Base-by-base conservation (phyloP, 2,113 vertebrate species). In the Protomyctophum bolini region DNA sequence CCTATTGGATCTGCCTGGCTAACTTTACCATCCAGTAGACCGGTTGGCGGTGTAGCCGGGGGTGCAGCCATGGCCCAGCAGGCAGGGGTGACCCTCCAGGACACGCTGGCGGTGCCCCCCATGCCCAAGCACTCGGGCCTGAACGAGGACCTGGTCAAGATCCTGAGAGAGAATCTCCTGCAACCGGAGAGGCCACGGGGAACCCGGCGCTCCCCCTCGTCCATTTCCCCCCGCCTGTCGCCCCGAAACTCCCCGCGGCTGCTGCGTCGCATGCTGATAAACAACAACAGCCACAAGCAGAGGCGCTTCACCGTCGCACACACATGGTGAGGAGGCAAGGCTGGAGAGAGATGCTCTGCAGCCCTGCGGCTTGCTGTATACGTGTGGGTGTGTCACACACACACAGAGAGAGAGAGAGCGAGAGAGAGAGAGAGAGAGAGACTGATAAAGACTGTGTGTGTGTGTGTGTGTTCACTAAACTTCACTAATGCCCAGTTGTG, bases 241-340 rank as follows among this genome's bases (percentile, higher is more conserved):
- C 97, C 97, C 28, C 92, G 95, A 84, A 98, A 98, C 85, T 98
- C 97, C 29, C 97, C 97, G 1, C 91, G 97, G 67, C 94, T 98
- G 45, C 94, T 98, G 29, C 95, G 96, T 60, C 95, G 95, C 90
- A 98, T 99, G 97, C 91, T 98, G 83, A 90, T 99, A 61, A 98
- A 90, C 75, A 97, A 96, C 91, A 96, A 96, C 91, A 96, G 93
- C 90, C 96, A 96, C 78, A 98, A 98, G 79, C 96, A 97, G 90
- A 91, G 96, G 79, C 94, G 97, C 54, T 99, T 99, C 93, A 99
- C 97, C 0, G 98, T 99, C 70, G 97, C 98, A 60, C 97, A 98
- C 91, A 99, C 97, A 76, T 99, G 97, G 97, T 99, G 96, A 96
- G 97, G 74, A 59, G 10, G 12, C 12, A 21, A 6, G 5, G 8